Percentiles rank a stretch among this genome's conserved stretches.
Evolutionary conservation across 2,113 vertebrate species (phyloP).

Genomic region (Marmota flaviventris): DNA sequence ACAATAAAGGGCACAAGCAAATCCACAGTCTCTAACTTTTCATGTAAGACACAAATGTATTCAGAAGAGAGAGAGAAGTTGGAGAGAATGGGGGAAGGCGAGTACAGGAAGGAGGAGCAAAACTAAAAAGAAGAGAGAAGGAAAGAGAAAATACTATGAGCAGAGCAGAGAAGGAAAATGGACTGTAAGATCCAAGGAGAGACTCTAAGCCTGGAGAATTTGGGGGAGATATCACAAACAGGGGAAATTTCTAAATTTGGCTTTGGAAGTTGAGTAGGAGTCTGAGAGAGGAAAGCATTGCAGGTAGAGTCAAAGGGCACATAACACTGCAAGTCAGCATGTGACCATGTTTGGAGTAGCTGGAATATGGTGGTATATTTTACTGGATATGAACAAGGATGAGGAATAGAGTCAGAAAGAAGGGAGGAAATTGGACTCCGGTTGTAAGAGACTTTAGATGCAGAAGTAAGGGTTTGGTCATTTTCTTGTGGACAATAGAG

Average conservation of each 20-base stretch:
- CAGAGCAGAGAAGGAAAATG: background rate
- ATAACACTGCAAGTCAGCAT: background rate
- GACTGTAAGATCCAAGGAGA: background rate
- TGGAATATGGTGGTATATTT: background rate
- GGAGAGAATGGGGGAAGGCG: background rate
- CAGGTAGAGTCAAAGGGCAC: background rate
- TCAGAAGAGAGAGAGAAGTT: background rate
- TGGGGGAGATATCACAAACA: background rate
- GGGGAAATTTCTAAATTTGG: background rate
- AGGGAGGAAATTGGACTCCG: background rate
- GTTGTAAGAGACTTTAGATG: background rate
- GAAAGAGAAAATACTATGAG: background rate
- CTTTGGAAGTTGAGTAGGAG: background rate
- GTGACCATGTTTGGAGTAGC: background rate
- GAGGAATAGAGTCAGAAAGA: background rate
- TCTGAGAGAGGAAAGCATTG: background rate
- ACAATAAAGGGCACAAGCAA: background rate
- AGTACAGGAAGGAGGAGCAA: background rate
- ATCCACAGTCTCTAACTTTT: background rate
- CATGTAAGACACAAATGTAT: background rate
- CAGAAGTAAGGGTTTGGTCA: background rate
- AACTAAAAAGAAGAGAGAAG: background rate
- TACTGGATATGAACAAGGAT: background rate
- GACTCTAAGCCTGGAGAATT: background rate
- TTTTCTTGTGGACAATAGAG: background rate